A percentile compares a stretch with the other conserved stretches of the same genome.
These are phyloP conservation scores for Protodeltote pygarga DNA, from an alignment of 2,888 invertebrate genomes.

Conservation along the genomic window DNA sequence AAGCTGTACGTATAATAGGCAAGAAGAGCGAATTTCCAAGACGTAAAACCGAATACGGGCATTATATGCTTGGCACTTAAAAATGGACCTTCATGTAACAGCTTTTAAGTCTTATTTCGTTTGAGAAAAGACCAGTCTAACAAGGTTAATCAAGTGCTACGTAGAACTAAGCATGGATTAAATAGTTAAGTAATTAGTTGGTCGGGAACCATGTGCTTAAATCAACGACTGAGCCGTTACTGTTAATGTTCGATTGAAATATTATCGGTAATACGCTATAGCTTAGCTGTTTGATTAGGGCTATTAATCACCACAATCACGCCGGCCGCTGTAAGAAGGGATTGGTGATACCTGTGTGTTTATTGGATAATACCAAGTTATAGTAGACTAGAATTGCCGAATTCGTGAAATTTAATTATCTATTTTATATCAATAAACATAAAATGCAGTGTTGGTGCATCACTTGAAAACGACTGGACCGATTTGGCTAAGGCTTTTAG, in stretches of 20 bases:
- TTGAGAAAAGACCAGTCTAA: no score
- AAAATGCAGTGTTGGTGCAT: no score
- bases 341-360: no score
- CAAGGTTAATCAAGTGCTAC: slow-evolving; percentile 26
- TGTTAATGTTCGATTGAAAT: neutral
- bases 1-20: slow-evolving; percentile 39
- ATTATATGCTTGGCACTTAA: slow-evolving; percentile 10
- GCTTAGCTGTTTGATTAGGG: no score
- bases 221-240: slow-evolving; percentile 2
- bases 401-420: no score
- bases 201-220: slow-evolving; percentile 14
- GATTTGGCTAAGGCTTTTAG: no score
- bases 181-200: slow-evolving; percentile 36
- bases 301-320: no score
- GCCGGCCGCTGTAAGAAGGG: no score
- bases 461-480: no score
- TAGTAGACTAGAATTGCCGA: no score
- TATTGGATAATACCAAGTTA: no score
- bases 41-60: slow-evolving; percentile 23
- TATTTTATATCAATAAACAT: no score
- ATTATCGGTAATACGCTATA: neutral
- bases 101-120: neutral
- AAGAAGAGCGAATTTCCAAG: slow-evolving; percentile 43
- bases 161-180: slow-evolving; percentile 25
- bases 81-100: slow-evolving; percentile 15